phyloP scores from a whole-genome alignment of 1,140 invertebrate genomes.

The Drosophila kurseongensis region DNA sequence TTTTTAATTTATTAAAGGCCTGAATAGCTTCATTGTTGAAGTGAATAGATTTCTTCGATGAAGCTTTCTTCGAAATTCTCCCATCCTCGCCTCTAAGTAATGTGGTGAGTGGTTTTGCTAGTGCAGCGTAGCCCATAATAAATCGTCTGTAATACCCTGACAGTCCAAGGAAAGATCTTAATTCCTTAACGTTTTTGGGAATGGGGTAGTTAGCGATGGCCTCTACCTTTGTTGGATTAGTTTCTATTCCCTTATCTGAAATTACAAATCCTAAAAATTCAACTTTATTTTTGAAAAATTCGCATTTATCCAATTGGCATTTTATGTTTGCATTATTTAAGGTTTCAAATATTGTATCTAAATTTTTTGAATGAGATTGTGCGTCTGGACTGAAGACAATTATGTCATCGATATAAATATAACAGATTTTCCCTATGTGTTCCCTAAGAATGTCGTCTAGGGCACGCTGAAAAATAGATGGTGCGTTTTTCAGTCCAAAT shows the following conservation, averaged over 20 bases:
- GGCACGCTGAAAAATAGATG: neutral
- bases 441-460: neutral
- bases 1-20: constrained; percentile 8
- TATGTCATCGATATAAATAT: neutral
- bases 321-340: neutral
- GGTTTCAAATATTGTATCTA: neutral
- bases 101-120: constrained; percentile 3
- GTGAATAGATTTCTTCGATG: constrained; percentile 3
- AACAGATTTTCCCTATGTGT: neutral
- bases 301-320: neutral
- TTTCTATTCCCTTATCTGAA: neutral
- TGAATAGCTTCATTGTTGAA: neutral
- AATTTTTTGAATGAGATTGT: neutral
- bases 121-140: neutral
- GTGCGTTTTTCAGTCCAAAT: neutral
- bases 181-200: neutral
- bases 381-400: neutral
- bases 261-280: neutral
- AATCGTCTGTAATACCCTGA: neutral
- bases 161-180: neutral
- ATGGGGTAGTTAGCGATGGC: neutral
- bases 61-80: neutral
- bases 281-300: neutral
- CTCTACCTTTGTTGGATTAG: neutral
- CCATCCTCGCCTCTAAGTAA: constrained; percentile 4